phyloP scores from a whole-genome alignment of 2,113 vertebrate species.

The Serinus canaria region DNA sequence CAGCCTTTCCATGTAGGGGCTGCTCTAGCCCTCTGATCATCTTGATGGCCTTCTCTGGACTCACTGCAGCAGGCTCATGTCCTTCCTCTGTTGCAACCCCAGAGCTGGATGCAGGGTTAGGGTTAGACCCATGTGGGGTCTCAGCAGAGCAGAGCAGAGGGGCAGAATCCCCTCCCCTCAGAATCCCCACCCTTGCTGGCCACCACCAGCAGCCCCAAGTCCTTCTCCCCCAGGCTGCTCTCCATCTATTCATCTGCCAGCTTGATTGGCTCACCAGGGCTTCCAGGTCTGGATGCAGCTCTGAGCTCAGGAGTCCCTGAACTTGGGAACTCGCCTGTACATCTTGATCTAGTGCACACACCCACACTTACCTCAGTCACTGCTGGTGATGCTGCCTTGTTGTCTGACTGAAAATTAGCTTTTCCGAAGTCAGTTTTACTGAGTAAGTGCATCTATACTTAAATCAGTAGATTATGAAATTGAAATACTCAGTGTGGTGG shows the following conservation, averaged over 20 bases:
- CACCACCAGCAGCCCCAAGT: too few species aligned
- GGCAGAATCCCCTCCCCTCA: background rate
- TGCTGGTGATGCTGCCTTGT: background rate
- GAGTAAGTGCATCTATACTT: background rate
- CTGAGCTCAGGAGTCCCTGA: background rate
- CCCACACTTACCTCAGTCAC: rapidly evolving
- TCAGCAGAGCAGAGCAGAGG: background rate
- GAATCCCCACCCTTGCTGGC: background rate
- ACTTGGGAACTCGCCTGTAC: background rate
- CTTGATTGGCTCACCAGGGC: background rate
- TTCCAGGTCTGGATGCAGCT: background rate
- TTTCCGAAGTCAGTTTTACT: background rate
- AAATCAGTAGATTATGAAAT: background rate
- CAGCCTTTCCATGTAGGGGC: background rate
- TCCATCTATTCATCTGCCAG: rapidly evolving
- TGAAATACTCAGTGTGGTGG: background rate
- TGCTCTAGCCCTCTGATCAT: background rate
- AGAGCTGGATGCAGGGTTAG: background rate
- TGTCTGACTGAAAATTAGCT: background rate
- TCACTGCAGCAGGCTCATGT: rapidly evolving
- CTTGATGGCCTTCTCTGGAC: background rate
- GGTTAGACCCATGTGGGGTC: background rate
- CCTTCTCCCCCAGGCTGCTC: background rate
- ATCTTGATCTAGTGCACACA: background rate
- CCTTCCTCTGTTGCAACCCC: background rate